Percentiles rank a stretch among this genome's conserved stretches.
Evolutionary conservation across 2,113 vertebrate genomes (phyloP).

Genomic region (Burhinus oedicnemus): DNA sequence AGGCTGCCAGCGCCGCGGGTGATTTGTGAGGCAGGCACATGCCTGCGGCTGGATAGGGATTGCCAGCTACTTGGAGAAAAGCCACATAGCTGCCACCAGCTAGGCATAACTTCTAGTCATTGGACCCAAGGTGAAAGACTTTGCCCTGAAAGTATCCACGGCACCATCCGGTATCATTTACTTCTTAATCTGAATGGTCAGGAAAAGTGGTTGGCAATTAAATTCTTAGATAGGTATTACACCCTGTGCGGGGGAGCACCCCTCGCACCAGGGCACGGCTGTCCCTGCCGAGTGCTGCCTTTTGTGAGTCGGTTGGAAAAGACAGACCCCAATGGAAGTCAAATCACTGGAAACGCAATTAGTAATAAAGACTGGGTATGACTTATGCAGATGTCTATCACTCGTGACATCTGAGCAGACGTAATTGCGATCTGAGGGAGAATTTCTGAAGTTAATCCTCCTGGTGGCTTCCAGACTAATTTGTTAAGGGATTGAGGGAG

Average conservation of each 20-base stretch:
- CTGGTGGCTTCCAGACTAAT: constrained; percentile 47
- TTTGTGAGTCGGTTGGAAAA: neutral
- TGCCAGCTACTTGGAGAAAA: constrained; percentile 19
- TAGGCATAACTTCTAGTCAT: neutral
- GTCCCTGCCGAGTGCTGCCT: neutral
- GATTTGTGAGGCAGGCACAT: constrained; percentile 38
- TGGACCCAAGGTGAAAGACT: neutral
- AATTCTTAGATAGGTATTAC: neutral
- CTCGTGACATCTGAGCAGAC: constrained; percentile 17
- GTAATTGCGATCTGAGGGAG: neutral
- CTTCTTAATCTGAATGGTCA: neutral
- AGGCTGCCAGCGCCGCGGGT: neutral
- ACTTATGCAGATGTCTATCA: neutral
- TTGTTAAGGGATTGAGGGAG: constrained; percentile 63
- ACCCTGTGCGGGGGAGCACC: neutral
- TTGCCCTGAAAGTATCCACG: neutral
- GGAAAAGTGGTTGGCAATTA: neutral
- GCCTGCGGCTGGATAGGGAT: constrained; percentile 14
- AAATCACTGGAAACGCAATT: neutral
- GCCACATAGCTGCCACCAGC: constrained; percentile 45
- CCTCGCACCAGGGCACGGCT: accelerated
- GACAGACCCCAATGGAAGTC: neutral
- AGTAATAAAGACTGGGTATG: neutral
- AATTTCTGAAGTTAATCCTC: constrained; percentile 56
- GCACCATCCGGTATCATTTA: neutral